Base-by-base conservation (phyloP, 2,797 vertebrate genomes). In the Buphagus erythrorhynchus region DNA sequence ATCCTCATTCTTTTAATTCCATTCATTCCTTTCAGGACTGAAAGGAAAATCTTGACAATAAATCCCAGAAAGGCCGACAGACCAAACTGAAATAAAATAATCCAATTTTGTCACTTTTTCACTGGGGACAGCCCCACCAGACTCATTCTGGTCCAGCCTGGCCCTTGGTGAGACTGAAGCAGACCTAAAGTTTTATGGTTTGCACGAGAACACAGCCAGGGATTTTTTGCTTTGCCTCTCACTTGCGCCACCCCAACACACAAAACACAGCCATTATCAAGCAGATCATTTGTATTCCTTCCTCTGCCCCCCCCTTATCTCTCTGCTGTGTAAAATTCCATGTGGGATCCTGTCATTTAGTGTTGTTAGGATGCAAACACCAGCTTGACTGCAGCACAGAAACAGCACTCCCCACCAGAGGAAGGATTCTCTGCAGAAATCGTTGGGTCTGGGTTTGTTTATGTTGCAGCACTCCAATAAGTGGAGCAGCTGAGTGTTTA, bases 401-500 rank as follows among this genome's bases (percentile, higher is more conserved):
- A 97, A 97, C 87, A 82, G 65, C 88, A 69, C 87, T 93, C 94
- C 91, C 77, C 87, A 97, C 80, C 77, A 96, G 94, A 96, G 88
- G 94, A 97, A 92, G 94, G 97, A 97, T 87, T 92, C 11, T 20
- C 97, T 91, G 94, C 95, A 96, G 96, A 97, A 97, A 97, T 97
- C 92, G 21, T 69, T 95, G 73, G 92, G 92, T 97, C 97, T 97
- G 96, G 90, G 90, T 97, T 97, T 97, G 97, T 98, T 98, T 98
- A 96, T 85, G 85, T 77, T 96, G 94, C 81, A 90, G 93, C 94
- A 91, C 94, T 98, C 97, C 96, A 97, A 81, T 97, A 97, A 97
- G 97, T 97, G 96, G 96, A 97, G 97, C 97, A 98, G 97, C 97
- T 98, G 97, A 98, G 96, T 97, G 97, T 98, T 98, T 97, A 98